Conservation (phyloP, 2,113 vertebrate genomes). For the Thunnus maccoyii region DNA sequence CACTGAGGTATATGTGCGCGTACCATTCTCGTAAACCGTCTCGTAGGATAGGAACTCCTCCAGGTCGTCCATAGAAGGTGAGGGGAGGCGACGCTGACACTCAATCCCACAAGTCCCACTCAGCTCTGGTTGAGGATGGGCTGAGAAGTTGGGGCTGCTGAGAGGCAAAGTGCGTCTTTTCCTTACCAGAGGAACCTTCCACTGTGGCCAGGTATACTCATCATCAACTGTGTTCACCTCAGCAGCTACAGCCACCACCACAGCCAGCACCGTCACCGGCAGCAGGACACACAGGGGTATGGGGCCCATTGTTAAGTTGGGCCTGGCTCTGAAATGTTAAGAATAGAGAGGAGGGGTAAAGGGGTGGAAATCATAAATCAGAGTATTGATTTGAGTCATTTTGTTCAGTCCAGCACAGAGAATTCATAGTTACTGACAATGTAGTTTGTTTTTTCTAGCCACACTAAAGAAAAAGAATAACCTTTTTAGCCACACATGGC, state of each 20-base stretch:
- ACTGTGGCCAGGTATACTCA: conserved; percentile 92
- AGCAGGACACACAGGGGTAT: conserved; percentile 85
- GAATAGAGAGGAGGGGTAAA: conserved; percentile 1
- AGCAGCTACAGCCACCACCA: conserved; percentile 77
- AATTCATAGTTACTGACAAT: no score
- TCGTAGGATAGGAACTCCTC: conserved; percentile 93
- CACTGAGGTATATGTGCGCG: conserved; percentile 91
- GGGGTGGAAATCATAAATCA: neutral
- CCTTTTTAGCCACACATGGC: neutral
- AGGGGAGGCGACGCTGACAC: conserved; percentile 88
- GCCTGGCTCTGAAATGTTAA: conserved; percentile 81
- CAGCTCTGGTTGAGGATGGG: conserved; percentile 81
- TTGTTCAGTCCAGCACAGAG: no score
- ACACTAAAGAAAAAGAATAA: neutral
- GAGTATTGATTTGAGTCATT: neutral
- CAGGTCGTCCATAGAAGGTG: conserved; percentile 87
- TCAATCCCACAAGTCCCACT: conserved; percentile 91
- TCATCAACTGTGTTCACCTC: conserved; percentile 78
- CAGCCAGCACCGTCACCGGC: conserved; percentile 79
- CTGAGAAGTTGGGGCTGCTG: conserved; percentile 88
- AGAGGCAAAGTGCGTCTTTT: conserved; percentile 89
- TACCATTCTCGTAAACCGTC: conserved; percentile 94
- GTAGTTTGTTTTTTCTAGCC: neutral
- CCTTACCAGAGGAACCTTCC: conserved; percentile 90
- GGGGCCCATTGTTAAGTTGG: conserved; percentile 87